Base-by-base conservation (phyloP, 2,797 vertebrate genomes). In the Ceyx erithaca region DNA sequence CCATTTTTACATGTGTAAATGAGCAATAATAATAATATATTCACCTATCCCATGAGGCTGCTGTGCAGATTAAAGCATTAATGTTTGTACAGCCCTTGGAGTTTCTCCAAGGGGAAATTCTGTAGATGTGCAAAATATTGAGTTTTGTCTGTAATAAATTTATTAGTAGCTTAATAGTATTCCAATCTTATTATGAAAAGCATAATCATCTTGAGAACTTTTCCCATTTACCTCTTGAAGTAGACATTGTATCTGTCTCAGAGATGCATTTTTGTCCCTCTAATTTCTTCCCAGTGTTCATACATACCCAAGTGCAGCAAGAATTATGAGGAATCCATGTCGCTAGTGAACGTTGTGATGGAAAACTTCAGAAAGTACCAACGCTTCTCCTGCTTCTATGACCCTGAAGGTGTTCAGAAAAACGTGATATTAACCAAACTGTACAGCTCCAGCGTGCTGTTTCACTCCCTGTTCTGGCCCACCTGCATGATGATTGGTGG, bases 381-480 rank as follows among this genome's bases (percentile, higher is more conserved):
- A 45, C 98, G 96, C 15, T 98, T 99, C 67, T 97, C 97, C 64
- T 99, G 99, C 95, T 99, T 98, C 51, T 98, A 98, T 1, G 99
- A 99, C 94, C 98, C 98, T 0, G 97, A 97, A 52, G 98, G 98
- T 9, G 75, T 96, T 52, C 98, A 98, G 95, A 98, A 98, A 95
- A 98, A 95, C 0, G 99, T 98, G 95, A 98, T 99, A 87, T 93
- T 99, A 68, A 99, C 98, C 26, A 98, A 98, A 97, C 98, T 99
- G 82, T 99, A 99, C 80, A 98, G 98, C 85, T 98, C 96, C 67
- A 98, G 98, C 0, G 98, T 99, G 55, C 97, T 99, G 93, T 98
- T 99, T 94, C 98, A 99, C 86, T 99, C 98, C 0, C 98, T 99
- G 51, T 98, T 99, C 95, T 99, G 99, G 99, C 99, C 99, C 63